phyloP scores from a whole-genome alignment of 2,797 vertebrate genomes.

The Pogonophryne albipinna region DNA sequence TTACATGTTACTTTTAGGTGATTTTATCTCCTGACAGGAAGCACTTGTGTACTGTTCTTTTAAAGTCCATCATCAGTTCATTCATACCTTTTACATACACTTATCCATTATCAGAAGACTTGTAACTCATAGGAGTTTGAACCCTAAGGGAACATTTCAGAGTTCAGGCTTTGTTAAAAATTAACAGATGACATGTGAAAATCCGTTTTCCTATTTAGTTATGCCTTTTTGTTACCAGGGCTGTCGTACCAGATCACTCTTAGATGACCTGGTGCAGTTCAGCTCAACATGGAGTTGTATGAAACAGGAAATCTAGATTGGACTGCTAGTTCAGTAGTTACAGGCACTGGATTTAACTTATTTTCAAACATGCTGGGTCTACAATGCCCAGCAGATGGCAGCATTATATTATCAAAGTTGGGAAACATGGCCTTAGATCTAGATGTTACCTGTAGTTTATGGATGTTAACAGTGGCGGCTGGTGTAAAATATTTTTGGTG shows the following conservation, averaged over 20 bases:
- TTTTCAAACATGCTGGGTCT: background rate
- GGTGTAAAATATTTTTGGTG: too few relatives aligned
- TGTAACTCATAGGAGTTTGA: slow-evolving; percentile 18
- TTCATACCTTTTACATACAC: background rate
- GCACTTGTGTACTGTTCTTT: background rate
- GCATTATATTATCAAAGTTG: slow-evolving; percentile 48
- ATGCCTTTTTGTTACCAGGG: background rate
- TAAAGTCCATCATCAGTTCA: background rate
- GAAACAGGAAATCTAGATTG: background rate
- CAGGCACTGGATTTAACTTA: background rate
- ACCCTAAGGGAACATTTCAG: slow-evolving; percentile 1
- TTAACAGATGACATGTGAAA: background rate
- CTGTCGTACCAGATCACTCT: background rate
- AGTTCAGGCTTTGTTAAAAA: slow-evolving; percentile 15
- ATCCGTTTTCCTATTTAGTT: background rate
- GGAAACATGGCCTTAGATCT: background rate
- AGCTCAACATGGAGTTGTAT: background rate
- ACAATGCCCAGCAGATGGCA: slow-evolving; percentile 75
- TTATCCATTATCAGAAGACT: background rate
- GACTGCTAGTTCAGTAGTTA: background rate
- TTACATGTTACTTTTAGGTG: slow-evolving; percentile 3
- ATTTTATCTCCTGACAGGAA: slow-evolving; percentile 6
- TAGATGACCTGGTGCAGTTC: background rate
- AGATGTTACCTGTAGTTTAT: background rate
- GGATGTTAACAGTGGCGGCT: background rate